Conservation (phyloP, 2,888 invertebrate species). For the Hypena proboscidalis region DNA sequence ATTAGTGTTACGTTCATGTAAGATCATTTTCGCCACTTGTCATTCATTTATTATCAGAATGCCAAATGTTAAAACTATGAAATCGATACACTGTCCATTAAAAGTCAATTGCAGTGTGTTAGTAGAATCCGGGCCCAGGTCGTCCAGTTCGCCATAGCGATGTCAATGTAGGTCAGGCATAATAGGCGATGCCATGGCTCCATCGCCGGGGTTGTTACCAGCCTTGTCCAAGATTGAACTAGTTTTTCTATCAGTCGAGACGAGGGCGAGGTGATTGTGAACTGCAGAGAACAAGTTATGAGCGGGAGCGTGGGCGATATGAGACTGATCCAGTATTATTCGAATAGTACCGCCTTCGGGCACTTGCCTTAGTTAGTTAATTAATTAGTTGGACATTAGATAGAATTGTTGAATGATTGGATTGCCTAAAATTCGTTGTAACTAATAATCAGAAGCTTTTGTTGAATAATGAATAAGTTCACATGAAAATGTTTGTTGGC, state of each 20-base stretch:
- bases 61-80: too few species aligned
- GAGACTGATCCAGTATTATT: constrained; percentile 16
- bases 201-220: constrained; percentile 65
- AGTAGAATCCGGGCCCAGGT: too few species aligned
- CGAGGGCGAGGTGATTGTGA: constrained; percentile 70
- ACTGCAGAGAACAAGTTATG: constrained; percentile 42
- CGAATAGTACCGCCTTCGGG: constrained; percentile 1
- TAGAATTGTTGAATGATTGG: constrained; percentile 14
- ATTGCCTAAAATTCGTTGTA: constrained; percentile 5
- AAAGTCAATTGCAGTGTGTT: constrained; percentile 8
- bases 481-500: too few species aligned
- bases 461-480: too few species aligned
- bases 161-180: constrained; percentile 70
- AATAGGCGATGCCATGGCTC: constrained; percentile 68
- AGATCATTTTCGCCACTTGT: too few species aligned
- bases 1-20: too few species aligned
- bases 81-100: too few species aligned
- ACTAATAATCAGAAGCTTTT: too few species aligned
- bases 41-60: too few species aligned
- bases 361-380: constrained; percentile 17
- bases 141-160: constrained; percentile 50
- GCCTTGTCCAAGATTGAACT: constrained; percentile 75
- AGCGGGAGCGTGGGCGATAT: constrained; percentile 39
- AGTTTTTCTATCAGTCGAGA: constrained; percentile 73
- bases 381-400: constrained; percentile 15